Percentiles rank a stretch among this genome's conserved stretches.
Conservation (phyloP, 2,888 invertebrate species). For the Trachelus troglodyta region DNA sequence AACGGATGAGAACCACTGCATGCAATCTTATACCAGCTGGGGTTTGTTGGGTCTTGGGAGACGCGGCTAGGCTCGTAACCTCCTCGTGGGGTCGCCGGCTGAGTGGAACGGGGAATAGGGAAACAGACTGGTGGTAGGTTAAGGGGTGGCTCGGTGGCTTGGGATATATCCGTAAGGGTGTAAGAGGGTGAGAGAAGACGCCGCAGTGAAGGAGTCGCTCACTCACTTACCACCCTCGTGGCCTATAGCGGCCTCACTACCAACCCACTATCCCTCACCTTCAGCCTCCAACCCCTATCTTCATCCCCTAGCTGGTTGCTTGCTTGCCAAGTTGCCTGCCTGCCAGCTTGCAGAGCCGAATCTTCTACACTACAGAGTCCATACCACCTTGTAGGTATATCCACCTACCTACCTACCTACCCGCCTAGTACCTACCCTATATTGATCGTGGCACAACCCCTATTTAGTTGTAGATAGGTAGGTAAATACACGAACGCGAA, state of each 20-base stretch:
- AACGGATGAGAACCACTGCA: slow-evolving; percentile 56
- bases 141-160: slow-evolving; percentile 27
- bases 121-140: slow-evolving; percentile 34
- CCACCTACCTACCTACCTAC: slow-evolving; percentile 36
- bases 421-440: slow-evolving; percentile 49
- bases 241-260: slow-evolving; percentile 41
- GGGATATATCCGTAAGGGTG: slow-evolving; percentile 48
- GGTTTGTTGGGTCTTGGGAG: slow-evolving; percentile 60
- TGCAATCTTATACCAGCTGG: slow-evolving; percentile 64
- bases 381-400: slow-evolving; percentile 6
- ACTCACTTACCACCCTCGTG: slow-evolving; percentile 56
- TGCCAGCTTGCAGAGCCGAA: not conserved
- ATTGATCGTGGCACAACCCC: slow-evolving; percentile 60
- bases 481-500: slow-evolving; percentile 48
- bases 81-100: slow-evolving; percentile 43
- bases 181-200: slow-evolving; percentile 35
- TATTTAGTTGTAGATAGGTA: slow-evolving; percentile 48
- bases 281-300: slow-evolving; percentile 21
- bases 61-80: slow-evolving; percentile 52
- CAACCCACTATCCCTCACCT: slow-evolving; percentile 37
- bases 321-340: slow-evolving; percentile 11
- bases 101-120: slow-evolving; percentile 44
- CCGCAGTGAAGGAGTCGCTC: slow-evolving; percentile 57
- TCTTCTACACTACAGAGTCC: slow-evolving; percentile 10
- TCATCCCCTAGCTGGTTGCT: slow-evolving; percentile 2